phyloP scores from a whole-genome alignment of 2,797 vertebrate genomes.

The Anguilla obscura region DNA sequence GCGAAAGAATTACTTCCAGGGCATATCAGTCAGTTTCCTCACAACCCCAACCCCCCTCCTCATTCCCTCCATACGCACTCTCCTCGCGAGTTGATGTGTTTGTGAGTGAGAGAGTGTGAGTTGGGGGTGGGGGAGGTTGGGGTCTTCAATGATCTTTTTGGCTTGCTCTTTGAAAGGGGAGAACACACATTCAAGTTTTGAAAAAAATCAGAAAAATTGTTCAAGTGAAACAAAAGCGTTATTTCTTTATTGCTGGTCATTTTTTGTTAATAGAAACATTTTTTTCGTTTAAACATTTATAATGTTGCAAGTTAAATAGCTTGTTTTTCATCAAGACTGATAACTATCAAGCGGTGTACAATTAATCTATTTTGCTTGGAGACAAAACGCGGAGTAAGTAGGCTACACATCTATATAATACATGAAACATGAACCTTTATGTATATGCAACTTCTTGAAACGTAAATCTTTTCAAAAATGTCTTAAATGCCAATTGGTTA shows the following conservation, averaged over 20 bases:
- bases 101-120: constrained; percentile 48
- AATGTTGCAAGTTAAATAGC: background rate
- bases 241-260: background rate
- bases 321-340: background rate
- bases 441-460: background rate
- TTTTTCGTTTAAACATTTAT: background rate
- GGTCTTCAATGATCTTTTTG: constrained; percentile 58
- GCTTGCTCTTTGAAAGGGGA: constrained; percentile 47
- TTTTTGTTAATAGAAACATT: background rate
- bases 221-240: background rate
- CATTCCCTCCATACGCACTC: constrained; percentile 39
- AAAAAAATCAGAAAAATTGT: constrained; percentile 26
- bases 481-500: background rate
- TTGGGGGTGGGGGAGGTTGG: constrained; percentile 50
- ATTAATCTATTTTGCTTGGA: constrained; percentile 2
- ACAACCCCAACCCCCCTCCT: constrained; percentile 55
- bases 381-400: background rate
- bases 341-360: background rate
- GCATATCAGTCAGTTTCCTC: constrained; percentile 76
- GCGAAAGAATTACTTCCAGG: constrained; percentile 78
- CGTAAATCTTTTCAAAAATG: background rate
- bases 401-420: background rate
- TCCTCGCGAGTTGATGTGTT: constrained; percentile 60
- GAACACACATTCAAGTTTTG: constrained; percentile 45
- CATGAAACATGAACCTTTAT: background rate